phyloP scores from a whole-genome alignment of 2,113 vertebrate species.

The Misgurnus mizolepis region DNA sequence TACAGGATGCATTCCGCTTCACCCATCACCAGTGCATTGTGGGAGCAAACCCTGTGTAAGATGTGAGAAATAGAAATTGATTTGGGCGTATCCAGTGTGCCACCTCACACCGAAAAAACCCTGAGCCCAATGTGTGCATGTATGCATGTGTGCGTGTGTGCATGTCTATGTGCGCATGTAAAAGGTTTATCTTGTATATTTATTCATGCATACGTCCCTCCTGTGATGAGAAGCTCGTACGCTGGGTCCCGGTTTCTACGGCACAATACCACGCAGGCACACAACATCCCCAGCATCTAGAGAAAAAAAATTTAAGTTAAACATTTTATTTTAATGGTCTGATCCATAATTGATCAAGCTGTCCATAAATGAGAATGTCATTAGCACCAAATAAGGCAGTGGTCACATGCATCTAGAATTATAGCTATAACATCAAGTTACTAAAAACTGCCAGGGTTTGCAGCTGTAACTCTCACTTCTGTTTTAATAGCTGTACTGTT shows the following conservation, averaged over 20 bases:
- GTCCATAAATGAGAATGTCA: no score
- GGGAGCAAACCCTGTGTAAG: constrained; percentile 70
- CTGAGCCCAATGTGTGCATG: constrained; percentile 60
- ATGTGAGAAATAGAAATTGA: constrained; percentile 72
- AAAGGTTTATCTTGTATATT: constrained; percentile 14
- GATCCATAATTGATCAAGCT: no score
- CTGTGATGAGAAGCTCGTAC: constrained; percentile 90
- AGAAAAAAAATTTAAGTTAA: constrained; percentile 43
- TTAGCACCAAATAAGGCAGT: no score
- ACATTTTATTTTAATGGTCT: not conserved
- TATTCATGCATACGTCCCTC: constrained; percentile 84
- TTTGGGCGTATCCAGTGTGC: constrained; percentile 46
- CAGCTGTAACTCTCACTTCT: no score
- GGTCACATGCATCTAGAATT: no score
- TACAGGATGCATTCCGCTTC: constrained; percentile 61
- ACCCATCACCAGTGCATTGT: constrained; percentile 74
- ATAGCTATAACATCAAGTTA: no score
- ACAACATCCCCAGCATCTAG: constrained; percentile 94
- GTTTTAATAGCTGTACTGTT: no score
- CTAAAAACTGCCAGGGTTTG: no score
- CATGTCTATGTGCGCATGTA: constrained; percentile 38
- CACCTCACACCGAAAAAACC: constrained; percentile 61
- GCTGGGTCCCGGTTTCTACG: constrained; percentile 86
- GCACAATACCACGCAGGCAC: constrained; percentile 88
- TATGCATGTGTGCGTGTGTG: constrained; percentile 52